Evolutionary conservation across 2,113 vertebrate species (phyloP), one percentile per base, ranked within the genome.

Genomic region (Sebastes fasciatus): DNA sequence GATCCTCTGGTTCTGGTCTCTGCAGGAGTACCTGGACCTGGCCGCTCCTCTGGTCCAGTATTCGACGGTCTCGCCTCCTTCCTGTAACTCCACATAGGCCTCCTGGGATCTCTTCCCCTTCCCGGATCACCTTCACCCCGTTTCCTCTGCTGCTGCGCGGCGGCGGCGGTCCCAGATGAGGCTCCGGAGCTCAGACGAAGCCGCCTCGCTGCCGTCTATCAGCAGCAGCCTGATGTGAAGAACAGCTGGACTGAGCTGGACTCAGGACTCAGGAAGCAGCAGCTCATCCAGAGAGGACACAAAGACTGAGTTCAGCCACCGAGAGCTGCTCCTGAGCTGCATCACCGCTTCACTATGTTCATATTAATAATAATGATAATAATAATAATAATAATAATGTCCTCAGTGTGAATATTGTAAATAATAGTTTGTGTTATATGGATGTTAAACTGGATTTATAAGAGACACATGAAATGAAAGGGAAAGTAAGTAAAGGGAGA

Each of bases 11-110:
- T 16, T 23, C 12, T 21, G 34, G 40, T 74, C 48, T 79, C 62
- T 51, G 14, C 93, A 99, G 98, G 97, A 98, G 79, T 99, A 99
- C 89, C 95, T 99, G 92, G 97, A 99, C 89, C 95, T 98, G 45
- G 96, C 96, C 4, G 83, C 95, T 72, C 95, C 97, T 0, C 85
- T 96, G 93, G 95, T 97, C 83, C 97, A 97, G 92, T 98, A 97
- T 81, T 96, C 96, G 0, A 94, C 95, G 0, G 90, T 96, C 88
- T 96, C 96, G 0, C 93, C 95, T 5, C 96, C 94, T 42, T 96
- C 96, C 73, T 93, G 94, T 0, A 94, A 94, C 84, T 95, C 96
- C 0, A 88, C 96, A 62, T 90, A 92, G 57, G n/a, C 40, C 5
- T 16, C 94, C 14, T 5, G 62, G 84, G 62, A 82, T 40, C 7